A percentile compares a stretch with the other conserved stretches of the same genome.
Evolutionary conservation across 30 jellyfish, hydroid and myxozoan species (phyloP).

Genomic region (Rhopilema esculentum): DNA sequence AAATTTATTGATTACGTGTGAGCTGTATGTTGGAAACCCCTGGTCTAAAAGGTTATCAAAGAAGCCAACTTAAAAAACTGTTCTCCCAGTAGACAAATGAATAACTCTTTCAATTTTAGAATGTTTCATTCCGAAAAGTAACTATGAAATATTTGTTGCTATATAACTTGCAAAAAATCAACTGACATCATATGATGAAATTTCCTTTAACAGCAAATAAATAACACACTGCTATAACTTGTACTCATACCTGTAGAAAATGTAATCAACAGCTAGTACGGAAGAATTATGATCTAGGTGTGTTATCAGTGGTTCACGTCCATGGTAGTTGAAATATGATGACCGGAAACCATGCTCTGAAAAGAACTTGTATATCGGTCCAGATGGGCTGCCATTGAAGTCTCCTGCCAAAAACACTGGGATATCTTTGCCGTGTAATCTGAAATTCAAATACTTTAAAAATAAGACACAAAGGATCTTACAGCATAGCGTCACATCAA

Average conservation of each 20-base stretch:
- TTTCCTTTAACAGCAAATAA: no score
- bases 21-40: no score
- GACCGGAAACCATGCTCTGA: conserved; percentile 51
- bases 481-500: background rate
- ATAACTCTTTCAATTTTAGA: no score
- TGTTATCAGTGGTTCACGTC: conserved; percentile 59
- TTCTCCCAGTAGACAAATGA: no score
- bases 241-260: conserved; percentile 46
- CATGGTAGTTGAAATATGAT: conserved; percentile 49
- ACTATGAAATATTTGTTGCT: no score
- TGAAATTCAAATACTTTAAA: conserved; percentile 3
- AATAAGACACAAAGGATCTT: background rate
- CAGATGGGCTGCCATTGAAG: conserved; percentile 57
- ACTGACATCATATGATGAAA: no score
- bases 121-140: no score
- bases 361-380: conserved; percentile 63
- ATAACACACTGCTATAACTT: background rate
- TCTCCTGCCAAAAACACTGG: conserved; percentile 69
- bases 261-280: conserved; percentile 51
- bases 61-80: no score
- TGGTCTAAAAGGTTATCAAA: no score
- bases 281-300: conserved; percentile 63
- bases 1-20: no score
- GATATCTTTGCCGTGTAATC: conserved; percentile 36
- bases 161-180: no score